Evolutionary conservation across 2,797 vertebrate genomes (phyloP), one percentile per base, ranked within the genome.

Genomic region (Borostomias antarcticus): DNA sequence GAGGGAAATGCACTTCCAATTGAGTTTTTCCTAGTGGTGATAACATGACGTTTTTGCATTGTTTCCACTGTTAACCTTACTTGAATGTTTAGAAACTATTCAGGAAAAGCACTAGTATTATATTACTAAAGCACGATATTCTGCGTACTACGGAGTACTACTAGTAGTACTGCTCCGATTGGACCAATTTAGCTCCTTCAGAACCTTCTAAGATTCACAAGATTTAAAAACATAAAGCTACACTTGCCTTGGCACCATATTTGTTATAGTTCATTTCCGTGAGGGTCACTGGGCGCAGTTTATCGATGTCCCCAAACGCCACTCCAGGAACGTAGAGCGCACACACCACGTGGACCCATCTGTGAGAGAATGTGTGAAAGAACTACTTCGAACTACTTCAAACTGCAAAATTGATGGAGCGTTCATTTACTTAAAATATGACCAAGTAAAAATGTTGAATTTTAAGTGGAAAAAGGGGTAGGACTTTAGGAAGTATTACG

Each of bases 261-360:
- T 99, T 99, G 5, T 95, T 97, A 77, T 99, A 99, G 85, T 98
- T 98, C 98, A 99, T 99, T 92, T 99, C 98, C 8, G 98, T 99
- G 47, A 99, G 94, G 0, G 98, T 99, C 70, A 99, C 98, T 3
- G 98, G 98, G 58, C 98, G 90, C 40, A 99, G 90, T 80, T 98
- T 98, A 83, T 99, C 98, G 71, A 99, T 98, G 89, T 99, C 98
- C 85, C 97, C 98, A 79, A 99, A 99, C n/a, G 98, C 98, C 35
- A 99, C 98, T 62, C 98, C 98, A 1, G 98, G 97, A 83, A 99
- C 98, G 50, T 99, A 99, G 3, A 99, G 95, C 15, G 98, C 98
- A 86, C 98, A 99, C 25, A 99, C 98, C 67, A 99, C 98, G 68
- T 99, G 98, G 81, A 99, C 98, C 98, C 98, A 99, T 84, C 98